phyloP scores from a whole-genome alignment of 2,888 invertebrate species.

The Ochropacha duplaris region DNA sequence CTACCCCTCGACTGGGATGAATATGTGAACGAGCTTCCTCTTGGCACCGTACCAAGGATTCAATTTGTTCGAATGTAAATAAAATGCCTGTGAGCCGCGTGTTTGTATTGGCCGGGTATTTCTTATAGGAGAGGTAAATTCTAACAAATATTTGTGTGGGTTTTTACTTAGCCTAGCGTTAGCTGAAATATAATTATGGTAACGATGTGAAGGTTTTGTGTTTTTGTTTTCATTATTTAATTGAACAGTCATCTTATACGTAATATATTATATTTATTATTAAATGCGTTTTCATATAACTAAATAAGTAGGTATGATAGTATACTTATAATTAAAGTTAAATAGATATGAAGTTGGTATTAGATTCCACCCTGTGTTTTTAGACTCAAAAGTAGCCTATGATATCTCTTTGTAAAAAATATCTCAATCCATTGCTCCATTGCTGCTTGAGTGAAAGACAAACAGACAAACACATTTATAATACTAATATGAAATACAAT shows the following conservation, averaged over 20 bases:
- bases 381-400: too few species aligned
- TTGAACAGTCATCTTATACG: background rate
- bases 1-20: constrained; percentile 39
- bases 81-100: constrained; percentile 53
- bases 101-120: constrained; percentile 13
- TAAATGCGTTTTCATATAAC: too few species aligned
- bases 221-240: background rate
- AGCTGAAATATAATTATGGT: background rate
- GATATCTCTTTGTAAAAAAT: too few species aligned
- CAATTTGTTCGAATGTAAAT: constrained; percentile 79
- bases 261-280: too few species aligned
- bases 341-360: too few species aligned
- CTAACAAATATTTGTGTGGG: background rate
- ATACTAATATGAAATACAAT: too few species aligned
- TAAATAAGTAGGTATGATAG: too few species aligned
- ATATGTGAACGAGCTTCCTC: constrained; percentile 60
- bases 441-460: too few species aligned
- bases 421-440: too few species aligned
- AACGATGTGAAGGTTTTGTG: background rate
- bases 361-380: too few species aligned
- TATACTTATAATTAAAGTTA: too few species aligned
- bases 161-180: background rate
- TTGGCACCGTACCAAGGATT: constrained; percentile 76
- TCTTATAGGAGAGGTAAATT: background rate
- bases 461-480: too few species aligned